Conservation (phyloP, 1,140 invertebrate species). For the Drosophila azteca region DNA sequence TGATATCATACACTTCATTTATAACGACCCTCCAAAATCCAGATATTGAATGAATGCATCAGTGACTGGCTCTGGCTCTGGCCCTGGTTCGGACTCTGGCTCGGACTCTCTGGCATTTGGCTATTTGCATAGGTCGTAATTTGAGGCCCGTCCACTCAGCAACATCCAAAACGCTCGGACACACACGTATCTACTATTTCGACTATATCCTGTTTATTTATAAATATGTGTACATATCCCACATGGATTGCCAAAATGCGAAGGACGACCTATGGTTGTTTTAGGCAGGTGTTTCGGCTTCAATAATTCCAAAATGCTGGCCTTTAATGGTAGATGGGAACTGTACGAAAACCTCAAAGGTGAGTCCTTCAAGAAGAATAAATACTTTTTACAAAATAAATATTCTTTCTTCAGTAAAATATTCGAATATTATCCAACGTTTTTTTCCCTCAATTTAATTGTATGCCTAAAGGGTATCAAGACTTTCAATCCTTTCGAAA, state of each 20-base stretch:
- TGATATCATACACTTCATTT: conserved; percentile 45
- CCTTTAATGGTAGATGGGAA: too few species aligned
- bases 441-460: too few species aligned
- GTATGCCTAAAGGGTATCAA: neutral
- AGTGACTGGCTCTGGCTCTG: conserved; percentile 13
- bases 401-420: too few species aligned
- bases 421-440: too few species aligned
- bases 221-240: conserved; percentile 27
- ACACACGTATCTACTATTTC: conserved; percentile 21
- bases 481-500: neutral
- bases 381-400: too few species aligned
- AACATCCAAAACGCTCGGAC: conserved; percentile 21
- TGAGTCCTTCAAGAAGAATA: too few species aligned
- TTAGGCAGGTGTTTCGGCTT: neutral
- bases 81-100: neutral
- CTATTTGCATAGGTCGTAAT: conserved; percentile 29
- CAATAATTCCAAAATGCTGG: too few species aligned
- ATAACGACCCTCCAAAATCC: neutral
- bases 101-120: conserved; percentile 12
- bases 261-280: neutral
- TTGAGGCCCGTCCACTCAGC: conserved; percentile 41
- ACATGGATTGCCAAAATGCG: neutral
- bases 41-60: conserved; percentile 20
- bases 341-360: too few species aligned
- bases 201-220: conserved; percentile 37